Evolutionary conservation across 2,797 vertebrate species (phyloP).

Genomic region (Loriculus beryllinus): DNA sequence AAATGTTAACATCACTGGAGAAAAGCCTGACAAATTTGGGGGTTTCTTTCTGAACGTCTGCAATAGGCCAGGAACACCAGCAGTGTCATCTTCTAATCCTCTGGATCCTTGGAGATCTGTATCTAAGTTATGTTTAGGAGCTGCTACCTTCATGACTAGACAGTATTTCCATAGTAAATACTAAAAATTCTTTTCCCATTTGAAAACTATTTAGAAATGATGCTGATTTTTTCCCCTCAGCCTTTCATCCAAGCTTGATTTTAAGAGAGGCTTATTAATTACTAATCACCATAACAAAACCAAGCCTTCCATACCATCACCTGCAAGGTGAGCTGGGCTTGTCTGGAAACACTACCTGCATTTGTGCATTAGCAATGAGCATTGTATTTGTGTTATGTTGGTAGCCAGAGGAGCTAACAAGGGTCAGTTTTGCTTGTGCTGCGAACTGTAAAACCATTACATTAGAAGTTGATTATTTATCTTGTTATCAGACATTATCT

Average conservation of each 20-base stretch:
- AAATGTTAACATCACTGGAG: background rate
- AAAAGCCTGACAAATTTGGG: background rate
- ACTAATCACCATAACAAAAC: background rate
- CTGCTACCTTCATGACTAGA: background rate
- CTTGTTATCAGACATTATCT: background rate
- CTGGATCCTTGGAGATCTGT: background rate
- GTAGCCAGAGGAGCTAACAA: background rate
- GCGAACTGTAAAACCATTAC: background rate
- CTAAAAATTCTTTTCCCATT: background rate
- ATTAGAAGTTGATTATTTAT: background rate
- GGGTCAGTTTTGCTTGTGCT: background rate
- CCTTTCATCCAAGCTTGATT: background rate
- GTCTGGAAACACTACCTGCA: background rate
- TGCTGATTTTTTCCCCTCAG: background rate
- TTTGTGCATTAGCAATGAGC: accelerated
- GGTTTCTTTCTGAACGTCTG: background rate
- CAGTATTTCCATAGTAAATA: background rate
- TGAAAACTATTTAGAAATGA: background rate
- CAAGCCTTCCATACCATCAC: background rate
- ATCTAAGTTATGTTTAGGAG: background rate
- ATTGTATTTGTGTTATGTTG: background rate
- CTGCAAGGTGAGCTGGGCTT: background rate
- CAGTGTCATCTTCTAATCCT: background rate
- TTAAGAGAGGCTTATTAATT: background rate
- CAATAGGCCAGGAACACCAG: background rate